Conservation (phyloP, 2,888 invertebrate genomes). For the Sphecodes monilicornis region DNA sequence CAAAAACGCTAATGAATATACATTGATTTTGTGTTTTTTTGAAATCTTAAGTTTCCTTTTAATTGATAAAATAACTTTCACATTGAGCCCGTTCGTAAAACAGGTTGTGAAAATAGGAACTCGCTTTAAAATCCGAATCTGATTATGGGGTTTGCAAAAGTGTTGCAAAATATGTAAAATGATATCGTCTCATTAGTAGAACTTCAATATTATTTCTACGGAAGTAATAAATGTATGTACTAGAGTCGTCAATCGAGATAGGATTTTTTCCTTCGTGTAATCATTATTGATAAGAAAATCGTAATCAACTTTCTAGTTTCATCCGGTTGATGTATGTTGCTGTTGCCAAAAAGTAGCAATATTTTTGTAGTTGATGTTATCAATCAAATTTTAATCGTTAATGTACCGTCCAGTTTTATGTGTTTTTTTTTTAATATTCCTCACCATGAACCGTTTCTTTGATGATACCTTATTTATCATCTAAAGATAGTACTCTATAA, state of each 20-base stretch:
- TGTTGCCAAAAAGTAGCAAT: background rate
- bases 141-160: background rate
- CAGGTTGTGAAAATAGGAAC: background rate
- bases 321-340: background rate
- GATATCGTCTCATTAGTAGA: no score
- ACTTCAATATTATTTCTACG: background rate
- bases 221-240: background rate
- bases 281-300: background rate
- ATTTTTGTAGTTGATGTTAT: no score
- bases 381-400: background rate
- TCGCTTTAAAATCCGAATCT: background rate
- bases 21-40: background rate
- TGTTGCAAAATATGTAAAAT: background rate
- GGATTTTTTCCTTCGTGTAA: background rate
- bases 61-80: background rate
- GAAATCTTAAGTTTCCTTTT: background rate
- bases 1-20: background rate
- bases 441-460: background rate
- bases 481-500: background rate
- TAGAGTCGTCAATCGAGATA: background rate
- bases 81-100: background rate
- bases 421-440: background rate
- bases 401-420: background rate
- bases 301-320: conserved; percentile 2
- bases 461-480: background rate